Conservation (phyloP, 2,888 invertebrate genomes). For the Timandra comae region DNA sequence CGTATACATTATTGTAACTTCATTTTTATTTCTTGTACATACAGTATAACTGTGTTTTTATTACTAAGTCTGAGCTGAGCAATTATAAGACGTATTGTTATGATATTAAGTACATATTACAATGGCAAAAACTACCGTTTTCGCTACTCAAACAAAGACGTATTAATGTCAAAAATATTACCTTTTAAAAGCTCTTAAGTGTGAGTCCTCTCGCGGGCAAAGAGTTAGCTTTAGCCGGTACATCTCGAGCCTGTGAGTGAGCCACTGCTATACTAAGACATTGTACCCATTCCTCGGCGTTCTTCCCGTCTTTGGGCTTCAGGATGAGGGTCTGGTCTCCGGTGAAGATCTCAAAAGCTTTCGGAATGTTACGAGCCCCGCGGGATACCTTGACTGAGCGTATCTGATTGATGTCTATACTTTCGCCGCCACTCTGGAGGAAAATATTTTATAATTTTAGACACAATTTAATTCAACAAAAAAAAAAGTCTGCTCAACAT, state of each 20-base stretch:
- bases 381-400: constrained; percentile 95
- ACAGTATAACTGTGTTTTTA: no score
- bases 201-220: constrained; percentile 68
- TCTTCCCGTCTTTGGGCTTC: constrained; percentile 95
- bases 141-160: no score
- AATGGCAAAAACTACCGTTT: no score
- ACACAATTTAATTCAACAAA: no score
- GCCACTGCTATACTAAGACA: constrained; percentile 95
- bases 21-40: no score
- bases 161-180: no score
- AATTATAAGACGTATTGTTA: no score
- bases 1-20: no score
- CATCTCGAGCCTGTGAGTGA: constrained; percentile 83
- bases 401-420: constrained; percentile 94
- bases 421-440: constrained; percentile 86
- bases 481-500: no score
- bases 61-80: no score
- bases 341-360: constrained; percentile 97
- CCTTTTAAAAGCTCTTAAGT: constrained; percentile 60
- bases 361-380: constrained; percentile 93
- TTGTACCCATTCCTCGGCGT: constrained; percentile 97
- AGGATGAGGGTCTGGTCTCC: constrained; percentile 93
- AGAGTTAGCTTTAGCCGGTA: constrained; percentile 70
- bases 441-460: no score
- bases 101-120: no score